Conservation (phyloP, 2,113 vertebrate genomes). For the Philantomba maxwellii region DNA sequence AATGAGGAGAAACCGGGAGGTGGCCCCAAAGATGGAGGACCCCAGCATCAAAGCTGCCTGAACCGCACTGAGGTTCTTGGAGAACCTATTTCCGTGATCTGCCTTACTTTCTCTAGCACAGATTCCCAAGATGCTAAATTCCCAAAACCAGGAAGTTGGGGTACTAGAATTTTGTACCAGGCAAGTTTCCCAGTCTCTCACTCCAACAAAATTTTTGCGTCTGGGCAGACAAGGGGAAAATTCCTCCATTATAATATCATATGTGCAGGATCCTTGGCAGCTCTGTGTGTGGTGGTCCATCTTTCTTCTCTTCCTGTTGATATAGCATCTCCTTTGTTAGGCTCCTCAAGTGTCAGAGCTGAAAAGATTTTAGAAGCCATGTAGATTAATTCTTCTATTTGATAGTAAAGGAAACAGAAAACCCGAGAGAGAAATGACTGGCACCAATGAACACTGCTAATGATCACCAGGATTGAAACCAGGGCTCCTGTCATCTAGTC, state of each 20-base stretch:
- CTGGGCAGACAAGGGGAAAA: constrained; percentile 30
- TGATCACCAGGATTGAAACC: neutral
- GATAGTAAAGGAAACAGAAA: neutral
- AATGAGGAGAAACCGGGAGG: neutral
- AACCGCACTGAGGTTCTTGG: neutral
- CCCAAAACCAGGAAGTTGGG: constrained; percentile 22
- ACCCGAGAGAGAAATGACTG: neutral
- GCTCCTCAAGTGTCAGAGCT: neutral
- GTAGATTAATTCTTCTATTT: neutral
- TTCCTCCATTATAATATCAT: neutral
- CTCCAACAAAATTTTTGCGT: constrained; percentile 38
- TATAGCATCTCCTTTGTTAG: neutral
- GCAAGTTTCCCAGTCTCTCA: constrained; percentile 51
- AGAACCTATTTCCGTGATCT: neutral
- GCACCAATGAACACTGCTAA: neutral
- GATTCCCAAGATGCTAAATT: constrained; percentile 9
- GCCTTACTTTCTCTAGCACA: neutral
- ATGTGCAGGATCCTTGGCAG: neutral
- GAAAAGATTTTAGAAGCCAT: neutral
- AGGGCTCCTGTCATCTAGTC: neutral
- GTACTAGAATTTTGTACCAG: constrained; percentile 47
- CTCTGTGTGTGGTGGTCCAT: neutral
- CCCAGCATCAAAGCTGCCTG: neutral
- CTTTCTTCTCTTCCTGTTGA: neutral
- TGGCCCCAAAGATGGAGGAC: neutral